Evolutionary conservation across 2,888 invertebrate species (phyloP).

Genomic region (Limulus polyphemus): DNA sequence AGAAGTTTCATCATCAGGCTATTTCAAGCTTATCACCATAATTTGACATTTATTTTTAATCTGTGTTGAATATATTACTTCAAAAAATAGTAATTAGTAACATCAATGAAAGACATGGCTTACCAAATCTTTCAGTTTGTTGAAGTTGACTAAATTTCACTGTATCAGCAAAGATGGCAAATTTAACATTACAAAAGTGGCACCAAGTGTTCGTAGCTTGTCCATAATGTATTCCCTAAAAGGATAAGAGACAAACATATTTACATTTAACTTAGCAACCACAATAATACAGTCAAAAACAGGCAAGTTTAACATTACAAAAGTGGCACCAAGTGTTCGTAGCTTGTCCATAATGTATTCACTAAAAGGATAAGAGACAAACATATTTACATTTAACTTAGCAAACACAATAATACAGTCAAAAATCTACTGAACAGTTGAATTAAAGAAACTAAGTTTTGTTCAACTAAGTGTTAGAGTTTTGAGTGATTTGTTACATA

Average conservation of each 20-base stretch:
- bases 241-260: slow-evolving; percentile 5
- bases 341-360: slow-evolving; percentile 33
- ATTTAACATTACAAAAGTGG: slow-evolving; percentile 35
- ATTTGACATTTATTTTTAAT: no score
- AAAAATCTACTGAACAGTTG: no score
- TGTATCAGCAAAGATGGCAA: slow-evolving; percentile 33
- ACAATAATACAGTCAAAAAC: no score
- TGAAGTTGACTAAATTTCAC: slow-evolving; percentile 24
- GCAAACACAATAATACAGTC: background rate
- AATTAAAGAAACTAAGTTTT: no score
- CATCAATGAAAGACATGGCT: background rate
- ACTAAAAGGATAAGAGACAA: slow-evolving; percentile 28
- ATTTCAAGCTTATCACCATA: no score
- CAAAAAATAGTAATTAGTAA: no score
- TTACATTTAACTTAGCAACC: background rate
- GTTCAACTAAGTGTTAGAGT: no score
- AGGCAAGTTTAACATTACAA: slow-evolving; percentile 36
- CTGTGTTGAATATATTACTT: no score
- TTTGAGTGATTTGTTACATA: no score
- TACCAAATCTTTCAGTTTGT: background rate
- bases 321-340: slow-evolving; percentile 35
- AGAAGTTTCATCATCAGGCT: no score
- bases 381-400: background rate
- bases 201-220: slow-evolving; percentile 35
- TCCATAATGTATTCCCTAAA: slow-evolving; percentile 35